A percentile compares a stretch with the other conserved stretches of the same genome.
These are phyloP conservation scores for Pyrrhia umbra DNA, from an alignment of 2,888 invertebrate species.

Conservation along the genomic window DNA sequence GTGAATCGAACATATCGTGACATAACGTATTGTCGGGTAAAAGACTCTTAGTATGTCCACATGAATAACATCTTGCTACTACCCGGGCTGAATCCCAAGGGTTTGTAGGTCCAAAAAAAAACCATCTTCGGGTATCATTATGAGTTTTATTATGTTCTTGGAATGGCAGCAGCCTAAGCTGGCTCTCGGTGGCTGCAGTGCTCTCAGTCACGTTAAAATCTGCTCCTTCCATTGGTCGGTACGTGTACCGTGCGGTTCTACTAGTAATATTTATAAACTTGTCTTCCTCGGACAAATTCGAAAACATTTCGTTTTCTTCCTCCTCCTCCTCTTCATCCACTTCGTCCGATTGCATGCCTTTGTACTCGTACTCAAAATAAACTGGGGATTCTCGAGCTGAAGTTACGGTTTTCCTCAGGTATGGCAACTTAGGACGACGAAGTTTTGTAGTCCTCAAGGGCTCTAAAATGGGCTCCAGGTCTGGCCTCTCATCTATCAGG, in stretches of 20 bases:
- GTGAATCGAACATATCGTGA: slow-evolving; percentile 17
- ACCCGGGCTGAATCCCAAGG: neutral
- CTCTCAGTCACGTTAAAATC: neutral
- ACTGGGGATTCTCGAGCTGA: neutral
- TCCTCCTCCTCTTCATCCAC: neutral
- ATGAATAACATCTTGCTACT: slow-evolving; percentile 13
- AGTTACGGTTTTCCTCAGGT: neutral
- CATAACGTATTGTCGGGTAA: neutral
- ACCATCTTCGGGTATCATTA: neutral
- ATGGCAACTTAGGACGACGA: slow-evolving; percentile 1
- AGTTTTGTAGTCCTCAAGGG: neutral
- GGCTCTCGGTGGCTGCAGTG: neutral
- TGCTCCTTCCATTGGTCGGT: neutral
- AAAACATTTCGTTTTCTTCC: neutral
- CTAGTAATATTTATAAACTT: neutral
- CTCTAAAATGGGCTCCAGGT: neutral
- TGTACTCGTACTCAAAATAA: neutral
- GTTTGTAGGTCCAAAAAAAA: neutral
- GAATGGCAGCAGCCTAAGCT: too few relatives aligned
- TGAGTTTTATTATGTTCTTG: too few relatives aligned
- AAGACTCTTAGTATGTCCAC: rapidly evolving
- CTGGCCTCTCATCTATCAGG: neutral
- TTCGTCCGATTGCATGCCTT: neutral
- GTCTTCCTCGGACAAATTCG: neutral
- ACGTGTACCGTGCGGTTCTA: neutral